A percentile compares a stretch with the other conserved stretches of the same genome.
Evolutionary conservation across 2,113 vertebrate genomes (phyloP).

Genomic region (Connochaetes taurinus): DNA sequence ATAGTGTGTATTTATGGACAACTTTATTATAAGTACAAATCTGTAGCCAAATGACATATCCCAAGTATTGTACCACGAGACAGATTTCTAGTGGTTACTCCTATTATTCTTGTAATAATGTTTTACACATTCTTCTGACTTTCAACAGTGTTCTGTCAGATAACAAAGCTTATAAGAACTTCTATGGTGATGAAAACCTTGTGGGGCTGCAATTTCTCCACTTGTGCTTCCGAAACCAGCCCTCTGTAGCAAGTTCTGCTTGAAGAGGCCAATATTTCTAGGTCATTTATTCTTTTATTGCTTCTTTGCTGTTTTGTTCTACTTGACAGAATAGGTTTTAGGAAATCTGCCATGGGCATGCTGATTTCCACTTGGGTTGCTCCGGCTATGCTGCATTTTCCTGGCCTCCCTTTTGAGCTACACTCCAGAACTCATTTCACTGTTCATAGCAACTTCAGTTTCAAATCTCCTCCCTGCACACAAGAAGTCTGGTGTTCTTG

Average conservation of each 20-base stretch:
- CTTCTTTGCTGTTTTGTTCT: constrained; percentile 46
- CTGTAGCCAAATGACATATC: constrained; percentile 49
- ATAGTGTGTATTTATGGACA: constrained; percentile 33
- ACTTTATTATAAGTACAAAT: constrained; percentile 32
- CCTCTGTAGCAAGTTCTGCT: background rate
- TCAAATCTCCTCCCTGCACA: constrained; percentile 27
- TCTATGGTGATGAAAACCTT: background rate
- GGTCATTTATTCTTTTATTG: constrained; percentile 47
- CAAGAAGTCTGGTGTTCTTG: background rate
- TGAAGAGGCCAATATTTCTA: constrained; percentile 6
- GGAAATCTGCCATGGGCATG: background rate
- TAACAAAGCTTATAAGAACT: constrained; percentile 51
- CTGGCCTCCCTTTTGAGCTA: background rate
- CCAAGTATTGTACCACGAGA: constrained; percentile 47
- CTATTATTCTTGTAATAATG: background rate
- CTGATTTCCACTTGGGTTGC: background rate
- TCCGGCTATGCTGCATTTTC: background rate
- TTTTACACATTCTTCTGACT: constrained; percentile 47
- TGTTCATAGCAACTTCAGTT: constrained; percentile 31
- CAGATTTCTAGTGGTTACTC: constrained; percentile 1
- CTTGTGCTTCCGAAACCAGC: background rate
- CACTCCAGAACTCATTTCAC: constrained; percentile 2
- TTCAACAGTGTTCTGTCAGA: constrained; percentile 40
- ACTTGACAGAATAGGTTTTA: constrained; percentile 38
- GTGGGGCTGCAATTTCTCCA: constrained; percentile 43